phyloP scores from a whole-genome alignment of 2,888 invertebrate genomes.

The Auanema freiburgensis region DNA sequence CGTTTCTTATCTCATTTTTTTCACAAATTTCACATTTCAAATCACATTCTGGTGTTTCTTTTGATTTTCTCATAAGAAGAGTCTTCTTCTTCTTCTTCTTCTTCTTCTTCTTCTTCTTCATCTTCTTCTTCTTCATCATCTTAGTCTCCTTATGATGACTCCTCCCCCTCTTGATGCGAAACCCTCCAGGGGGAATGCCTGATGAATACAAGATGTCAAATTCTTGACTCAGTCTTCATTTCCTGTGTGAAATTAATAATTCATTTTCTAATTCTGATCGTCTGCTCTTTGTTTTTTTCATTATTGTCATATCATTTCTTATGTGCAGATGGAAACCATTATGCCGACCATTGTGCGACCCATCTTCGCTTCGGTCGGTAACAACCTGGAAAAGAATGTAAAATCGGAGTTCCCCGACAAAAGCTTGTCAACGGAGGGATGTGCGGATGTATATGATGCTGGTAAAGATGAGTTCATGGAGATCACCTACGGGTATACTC shows the following conservation, averaged over 20 bases:
- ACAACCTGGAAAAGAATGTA: constrained; percentile 4
- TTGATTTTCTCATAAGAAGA: no score
- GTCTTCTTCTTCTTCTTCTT: background rate
- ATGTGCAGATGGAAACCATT: constrained; percentile 5
- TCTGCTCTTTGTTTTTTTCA: background rate
- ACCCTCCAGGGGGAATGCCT: background rate
- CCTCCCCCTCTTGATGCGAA: constrained; percentile 14
- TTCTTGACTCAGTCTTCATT: background rate
- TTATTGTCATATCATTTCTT: background rate
- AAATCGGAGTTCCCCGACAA: background rate
- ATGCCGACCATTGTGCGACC: constrained; percentile 11
- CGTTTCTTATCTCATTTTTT: no score
- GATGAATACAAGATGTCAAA: no score
- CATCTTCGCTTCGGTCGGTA: constrained; percentile 11
- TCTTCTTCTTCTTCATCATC: constrained; percentile 6
- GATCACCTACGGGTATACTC: constrained; percentile 13
- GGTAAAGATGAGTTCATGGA: constrained; percentile 11
- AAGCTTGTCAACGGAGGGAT: background rate
- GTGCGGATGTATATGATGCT: background rate
- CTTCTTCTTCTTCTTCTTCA: background rate
- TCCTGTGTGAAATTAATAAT: constrained; percentile 2
- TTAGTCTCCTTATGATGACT: background rate
- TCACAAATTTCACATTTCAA: no score
- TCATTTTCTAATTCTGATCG: background rate
- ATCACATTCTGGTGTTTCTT: no score